phyloP scores from a whole-genome alignment of 1,140 invertebrate genomes.

The Drosophila chauvacae region DNA sequence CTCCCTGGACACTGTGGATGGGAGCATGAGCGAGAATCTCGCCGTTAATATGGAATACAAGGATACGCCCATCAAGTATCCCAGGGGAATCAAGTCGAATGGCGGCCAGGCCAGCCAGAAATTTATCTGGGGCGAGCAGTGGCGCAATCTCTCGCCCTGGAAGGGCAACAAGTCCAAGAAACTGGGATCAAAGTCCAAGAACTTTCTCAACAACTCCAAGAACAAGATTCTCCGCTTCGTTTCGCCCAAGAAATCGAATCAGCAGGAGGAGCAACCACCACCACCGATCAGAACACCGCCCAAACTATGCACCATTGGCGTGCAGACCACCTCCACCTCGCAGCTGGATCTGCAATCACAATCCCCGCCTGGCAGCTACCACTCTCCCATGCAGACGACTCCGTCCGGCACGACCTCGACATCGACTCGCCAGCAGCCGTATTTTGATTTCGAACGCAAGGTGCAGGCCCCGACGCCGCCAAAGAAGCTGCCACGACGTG shows the following conservation, averaged over 20 bases:
- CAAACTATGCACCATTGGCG: slow-evolving; percentile 61
- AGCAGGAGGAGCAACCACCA: slow-evolving; percentile 1
- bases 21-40: slow-evolving; percentile 63
- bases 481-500: slow-evolving; percentile 64
- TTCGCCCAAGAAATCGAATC: slow-evolving; percentile 74
- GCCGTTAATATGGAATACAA: slow-evolving; percentile 72
- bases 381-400: slow-evolving; percentile 72
- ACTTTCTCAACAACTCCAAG: slow-evolving; percentile 72
- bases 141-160: slow-evolving; percentile 73
- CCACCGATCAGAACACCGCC: slow-evolving; percentile 1
- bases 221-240: slow-evolving; percentile 80
- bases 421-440: slow-evolving; percentile 36
- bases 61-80: slow-evolving; percentile 72
- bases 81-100: slow-evolving; percentile 1
- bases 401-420: slow-evolving; percentile 52
- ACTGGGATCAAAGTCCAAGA: slow-evolving; percentile 60
- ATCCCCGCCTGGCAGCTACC: slow-evolving; percentile 78
- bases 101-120: slow-evolving; percentile 59
- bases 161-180: slow-evolving; percentile 37
- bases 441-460: slow-evolving; percentile 77
- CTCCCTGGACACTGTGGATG: slow-evolving; percentile 77
- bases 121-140: slow-evolving; percentile 76
- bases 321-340: slow-evolving; percentile 72
- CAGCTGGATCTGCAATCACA: slow-evolving; percentile 59
- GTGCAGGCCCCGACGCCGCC: slow-evolving; percentile 65